Evolutionary conservation across 2,797 vertebrate species (phyloP).

Genomic region (Triplophysa bombifrons): DNA sequence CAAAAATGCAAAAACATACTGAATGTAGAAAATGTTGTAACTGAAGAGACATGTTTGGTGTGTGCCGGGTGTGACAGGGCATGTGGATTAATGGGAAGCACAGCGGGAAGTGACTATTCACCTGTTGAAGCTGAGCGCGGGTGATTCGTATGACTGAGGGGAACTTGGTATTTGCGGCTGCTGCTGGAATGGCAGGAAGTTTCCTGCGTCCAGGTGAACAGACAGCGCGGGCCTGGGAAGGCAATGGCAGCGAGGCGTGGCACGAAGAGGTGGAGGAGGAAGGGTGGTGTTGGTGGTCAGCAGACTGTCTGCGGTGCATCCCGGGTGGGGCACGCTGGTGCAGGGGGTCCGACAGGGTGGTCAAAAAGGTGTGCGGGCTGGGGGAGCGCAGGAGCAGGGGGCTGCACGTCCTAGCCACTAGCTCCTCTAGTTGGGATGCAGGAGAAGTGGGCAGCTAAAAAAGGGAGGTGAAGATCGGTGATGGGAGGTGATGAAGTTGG

Average conservation of each 20-base stretch:
- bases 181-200: conserved; percentile 86
- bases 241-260: conserved; percentile 69
- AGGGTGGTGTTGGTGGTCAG: conserved; percentile 75
- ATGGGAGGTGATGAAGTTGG: conserved; percentile 18
- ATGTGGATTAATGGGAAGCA: conserved; percentile 63
- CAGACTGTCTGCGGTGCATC: conserved; percentile 86
- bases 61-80: conserved; percentile 13
- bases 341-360: conserved; percentile 82
- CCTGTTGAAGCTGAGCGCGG: conserved; percentile 90
- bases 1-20: background rate
- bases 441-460: conserved; percentile 89
- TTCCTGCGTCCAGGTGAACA: conserved; percentile 83
- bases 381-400: conserved; percentile 83
- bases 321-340: conserved; percentile 77
- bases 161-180: conserved; percentile 82
- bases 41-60: background rate
- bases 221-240: conserved; percentile 65
- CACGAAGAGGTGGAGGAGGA: conserved; percentile 72
- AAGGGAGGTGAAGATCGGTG: conserved; percentile 63
- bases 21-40: background rate
- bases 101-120: conserved; percentile 73
- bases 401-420: conserved; percentile 79
- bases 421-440: conserved; percentile 84
- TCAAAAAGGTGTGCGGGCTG: conserved; percentile 84
- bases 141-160: conserved; percentile 93